Conservation (phyloP, 2,797 vertebrate genomes). For the Enteromius anoplus region DNA sequence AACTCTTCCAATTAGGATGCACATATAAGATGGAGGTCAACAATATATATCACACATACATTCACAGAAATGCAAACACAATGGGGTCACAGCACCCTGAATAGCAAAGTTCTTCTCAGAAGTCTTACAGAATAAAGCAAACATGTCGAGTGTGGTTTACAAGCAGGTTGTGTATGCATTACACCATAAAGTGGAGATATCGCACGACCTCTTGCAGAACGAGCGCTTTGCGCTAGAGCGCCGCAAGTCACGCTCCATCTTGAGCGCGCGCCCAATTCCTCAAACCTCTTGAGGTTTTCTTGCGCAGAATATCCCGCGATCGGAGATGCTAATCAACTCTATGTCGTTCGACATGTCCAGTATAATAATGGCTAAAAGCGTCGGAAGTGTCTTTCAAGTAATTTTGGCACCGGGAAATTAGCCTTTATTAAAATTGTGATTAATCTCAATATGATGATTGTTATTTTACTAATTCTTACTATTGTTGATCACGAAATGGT, state of each 20-base stretch:
- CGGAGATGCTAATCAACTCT: background rate
- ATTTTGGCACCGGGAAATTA: conserved; percentile 7
- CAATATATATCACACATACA: background rate
- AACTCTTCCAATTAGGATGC: conserved; percentile 23
- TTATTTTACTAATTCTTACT: conserved; percentile 45
- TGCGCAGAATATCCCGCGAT: background rate
- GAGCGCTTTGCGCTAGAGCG: conserved; percentile 21
- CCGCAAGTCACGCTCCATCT: conserved; percentile 25
- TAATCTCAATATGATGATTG: conserved; percentile 4
- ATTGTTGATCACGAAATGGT: conserved; percentile 20
- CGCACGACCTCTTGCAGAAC: conserved; percentile 14
- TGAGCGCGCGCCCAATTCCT: conserved; percentile 32
- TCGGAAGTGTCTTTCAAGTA: background rate
- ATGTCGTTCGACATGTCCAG: background rate
- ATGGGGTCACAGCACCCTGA: background rate
- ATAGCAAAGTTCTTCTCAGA: background rate
- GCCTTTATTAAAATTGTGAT: conserved; percentile 12
- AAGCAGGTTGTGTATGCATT: background rate
- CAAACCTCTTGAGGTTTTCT: conserved; percentile 27
- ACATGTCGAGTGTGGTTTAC: background rate
- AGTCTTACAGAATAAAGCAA: background rate
- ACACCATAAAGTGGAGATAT: conserved; percentile 12
- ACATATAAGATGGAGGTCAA: conserved; percentile 39
- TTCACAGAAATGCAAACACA: conserved; percentile 24
- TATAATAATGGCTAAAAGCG: background rate